phyloP scores from a whole-genome alignment of 2,113 vertebrate genomes.

The Coryphaenoides rupestris region DNA sequence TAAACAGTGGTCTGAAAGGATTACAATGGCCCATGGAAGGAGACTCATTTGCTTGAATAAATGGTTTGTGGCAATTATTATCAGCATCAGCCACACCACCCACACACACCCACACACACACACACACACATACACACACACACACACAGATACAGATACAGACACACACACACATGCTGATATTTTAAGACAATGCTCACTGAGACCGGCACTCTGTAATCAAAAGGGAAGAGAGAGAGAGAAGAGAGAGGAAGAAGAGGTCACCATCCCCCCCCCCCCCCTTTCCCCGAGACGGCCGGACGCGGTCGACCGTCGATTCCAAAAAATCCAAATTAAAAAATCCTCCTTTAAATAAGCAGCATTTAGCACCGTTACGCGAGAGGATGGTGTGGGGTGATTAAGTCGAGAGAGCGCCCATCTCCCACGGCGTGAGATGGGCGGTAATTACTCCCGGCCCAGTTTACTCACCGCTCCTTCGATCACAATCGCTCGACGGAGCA shows the following conservation, averaged over 20 bases:
- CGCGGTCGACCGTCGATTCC: too few species aligned
- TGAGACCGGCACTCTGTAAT: constrained; percentile 31
- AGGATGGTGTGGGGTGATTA: constrained; percentile 8
- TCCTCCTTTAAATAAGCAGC: constrained; percentile 2
- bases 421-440: constrained; percentile 34
- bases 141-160: not conserved
- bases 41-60: too few species aligned
- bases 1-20: constrained; percentile 21
- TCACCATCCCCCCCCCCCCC: constrained; percentile 50
- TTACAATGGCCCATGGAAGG: constrained; percentile 23
- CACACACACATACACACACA: not conserved
- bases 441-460: constrained; percentile 42
- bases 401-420: constrained; percentile 38
- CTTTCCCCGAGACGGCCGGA: constrained; percentile 31
- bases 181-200: too few species aligned
- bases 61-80: too few species aligned
- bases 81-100: not conserved
- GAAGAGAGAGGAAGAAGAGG: constrained; percentile 29
- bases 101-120: not conserved
- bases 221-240: constrained; percentile 48
- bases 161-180: constrained; percentile 2
- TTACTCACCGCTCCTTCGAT: constrained; percentile 20
- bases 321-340: constrained; percentile 7
- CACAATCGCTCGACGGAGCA: constrained; percentile 13
- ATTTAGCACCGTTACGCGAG: constrained; percentile 6